phyloP scores from a whole-genome alignment of 2,888 invertebrate genomes.

The Thymelicus sylvestris region DNA sequence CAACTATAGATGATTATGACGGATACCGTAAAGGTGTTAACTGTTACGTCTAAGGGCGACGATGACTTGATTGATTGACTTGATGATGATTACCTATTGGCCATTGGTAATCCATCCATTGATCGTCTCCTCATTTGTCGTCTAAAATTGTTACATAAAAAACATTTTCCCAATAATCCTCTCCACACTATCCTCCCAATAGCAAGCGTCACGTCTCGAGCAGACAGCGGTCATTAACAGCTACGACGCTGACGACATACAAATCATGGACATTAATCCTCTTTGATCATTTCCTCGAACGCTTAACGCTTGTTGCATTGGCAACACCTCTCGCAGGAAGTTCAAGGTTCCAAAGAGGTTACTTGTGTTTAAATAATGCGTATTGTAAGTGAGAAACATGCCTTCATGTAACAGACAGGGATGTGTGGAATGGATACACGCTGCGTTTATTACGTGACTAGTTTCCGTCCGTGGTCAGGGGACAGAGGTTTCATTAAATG shows the following conservation, averaged over 20 bases:
- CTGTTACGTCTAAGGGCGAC: too few species aligned
- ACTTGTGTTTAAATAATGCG: slow-evolving; percentile 21
- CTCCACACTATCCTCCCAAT: slow-evolving; percentile 17
- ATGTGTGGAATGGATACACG: not conserved
- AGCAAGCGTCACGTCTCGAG: slow-evolving; percentile 23
- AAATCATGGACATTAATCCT: slow-evolving; percentile 43
- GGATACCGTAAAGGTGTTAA: too few species aligned
- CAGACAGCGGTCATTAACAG: slow-evolving; percentile 47
- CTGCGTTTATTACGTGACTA: too few species aligned
- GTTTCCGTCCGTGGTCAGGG: too few species aligned
- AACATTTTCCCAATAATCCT: not conserved
- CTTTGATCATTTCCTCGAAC: slow-evolving; percentile 43
- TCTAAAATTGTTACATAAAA: too few species aligned
- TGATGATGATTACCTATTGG: too few species aligned
- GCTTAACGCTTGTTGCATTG: slow-evolving; percentile 40
- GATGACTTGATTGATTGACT: too few species aligned
- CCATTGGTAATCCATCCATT: too few species aligned
- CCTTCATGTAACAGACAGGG: not conserved
- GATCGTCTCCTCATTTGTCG: too few species aligned
- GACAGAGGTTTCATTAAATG: too few species aligned
- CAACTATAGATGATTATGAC: too few species aligned
- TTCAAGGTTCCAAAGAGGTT: slow-evolving; percentile 47
- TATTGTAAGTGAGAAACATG: not conserved
- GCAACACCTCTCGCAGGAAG: slow-evolving; percentile 42
- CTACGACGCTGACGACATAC: slow-evolving; percentile 45